Evolutionary conservation across 1,140 invertebrate genomes (phyloP), one percentile per base, ranked within the genome.

Genomic region (Araneus ventricosus): DNA sequence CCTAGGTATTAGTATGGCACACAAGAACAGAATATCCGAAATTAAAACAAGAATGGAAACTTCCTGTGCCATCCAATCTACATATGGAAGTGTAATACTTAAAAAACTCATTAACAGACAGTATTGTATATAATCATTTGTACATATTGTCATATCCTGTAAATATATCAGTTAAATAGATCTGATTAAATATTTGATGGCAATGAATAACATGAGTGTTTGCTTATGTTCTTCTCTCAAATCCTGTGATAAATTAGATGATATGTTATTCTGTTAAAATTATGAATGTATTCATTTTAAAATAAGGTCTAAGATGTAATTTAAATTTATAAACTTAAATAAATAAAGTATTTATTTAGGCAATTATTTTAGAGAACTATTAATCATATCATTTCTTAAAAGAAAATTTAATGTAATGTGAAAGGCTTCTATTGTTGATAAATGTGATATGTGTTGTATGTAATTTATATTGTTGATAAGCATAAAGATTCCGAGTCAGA

Each of bases 1-100:
- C 22, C 6, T 70, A 92, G 91, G 91, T 92, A 22, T 97, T 98
- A 88, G 99, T 99, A 8, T 99, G 99, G 99, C 99, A 99, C 95
- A 99, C 99, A 30, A 96, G 98, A 95, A 99, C 99, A 41, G 98
- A 99, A 95, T 97, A 97, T 94, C 97, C 98, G 1, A 96, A 97
- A 80, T 96, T 99, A 79, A 96, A 96, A 52, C 96, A 97, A 90
- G 97, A 98, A 94, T 94, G 95, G 41, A 94, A 95, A 34, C 94
- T 97, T 30, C 96, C 96, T 94, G 95, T 95, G 93, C 93, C 94
- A 41, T 97, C 96, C 4, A 97, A 98, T 89, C 34, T 94, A 17
- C 59, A 89, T 70, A 94, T 95, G 27, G 94, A 94, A 70, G 86
- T 94, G 30, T 94, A 57, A 89, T 52, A 3, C 8, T 57, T 22